Percentiles rank a stretch among this genome's conserved stretches.
Evolutionary conservation across 1,140 invertebrate species (phyloP).

Genomic region (Tetragonula clypearis): DNA sequence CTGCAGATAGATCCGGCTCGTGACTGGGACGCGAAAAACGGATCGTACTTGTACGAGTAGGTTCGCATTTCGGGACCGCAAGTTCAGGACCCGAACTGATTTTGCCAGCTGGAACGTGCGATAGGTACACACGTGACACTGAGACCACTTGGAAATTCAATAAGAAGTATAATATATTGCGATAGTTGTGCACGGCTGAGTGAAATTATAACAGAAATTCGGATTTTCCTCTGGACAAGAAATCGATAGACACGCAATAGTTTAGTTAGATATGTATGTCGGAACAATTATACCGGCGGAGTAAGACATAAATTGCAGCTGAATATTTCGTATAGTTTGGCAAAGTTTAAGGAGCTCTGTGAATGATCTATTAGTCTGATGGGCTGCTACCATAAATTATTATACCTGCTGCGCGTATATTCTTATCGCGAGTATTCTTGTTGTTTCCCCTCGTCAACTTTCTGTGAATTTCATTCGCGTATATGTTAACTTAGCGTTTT

Average conservation of each 20-base stretch:
- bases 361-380: too few relatives aligned
- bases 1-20: constrained; percentile 43
- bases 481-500: too few relatives aligned
- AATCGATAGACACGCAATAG: neutral
- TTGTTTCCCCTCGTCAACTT: too few relatives aligned
- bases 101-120: constrained; percentile 17
- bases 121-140: neutral
- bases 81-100: constrained; percentile 21
- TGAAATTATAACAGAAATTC: constrained; percentile 4
- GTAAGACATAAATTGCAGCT: neutral
- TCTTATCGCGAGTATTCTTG: too few relatives aligned
- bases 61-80: neutral
- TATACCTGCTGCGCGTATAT: too few relatives aligned
- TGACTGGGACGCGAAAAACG: constrained; percentile 19
- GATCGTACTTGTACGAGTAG: constrained; percentile 6
- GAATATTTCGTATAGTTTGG: neutral
- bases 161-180: constrained; percentile 26
- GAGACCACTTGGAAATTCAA: neutral
- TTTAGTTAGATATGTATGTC: too few relatives aligned
- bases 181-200: neutral
- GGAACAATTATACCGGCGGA: neutral
- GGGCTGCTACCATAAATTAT: too few relatives aligned
- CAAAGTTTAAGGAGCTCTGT: too few relatives aligned
- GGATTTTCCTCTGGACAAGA: neutral
- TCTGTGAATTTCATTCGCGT: too few relatives aligned